phyloP scores from a whole-genome alignment of 2,797 vertebrate genomes.

The Anguilla marmorata region DNA sequence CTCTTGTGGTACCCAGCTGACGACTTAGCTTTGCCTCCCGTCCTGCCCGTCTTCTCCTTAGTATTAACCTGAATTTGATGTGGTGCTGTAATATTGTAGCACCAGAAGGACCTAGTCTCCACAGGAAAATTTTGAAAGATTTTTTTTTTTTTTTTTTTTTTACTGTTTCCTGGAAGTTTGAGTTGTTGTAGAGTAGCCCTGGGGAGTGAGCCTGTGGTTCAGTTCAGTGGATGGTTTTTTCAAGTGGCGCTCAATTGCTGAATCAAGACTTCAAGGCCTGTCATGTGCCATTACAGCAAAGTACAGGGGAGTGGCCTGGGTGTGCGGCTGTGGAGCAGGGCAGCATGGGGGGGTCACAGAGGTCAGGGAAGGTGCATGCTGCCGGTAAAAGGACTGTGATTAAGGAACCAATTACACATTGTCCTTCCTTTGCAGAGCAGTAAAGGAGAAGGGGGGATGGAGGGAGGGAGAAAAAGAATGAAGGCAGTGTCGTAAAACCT shows the following conservation, averaged over 20 bases:
- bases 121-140: background rate
- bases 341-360: background rate
- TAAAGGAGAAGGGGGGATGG: background rate
- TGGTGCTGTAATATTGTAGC: background rate
- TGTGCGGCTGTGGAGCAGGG: background rate
- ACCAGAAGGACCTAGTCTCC: background rate
- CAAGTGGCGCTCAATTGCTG: slow-evolving; percentile 12
- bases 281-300: background rate
- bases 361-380: background rate
- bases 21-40: background rate
- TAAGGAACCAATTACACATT: background rate
- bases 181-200: background rate
- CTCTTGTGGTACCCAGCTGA: background rate
- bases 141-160: background rate
- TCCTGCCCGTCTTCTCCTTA: background rate
- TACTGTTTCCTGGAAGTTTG: background rate
- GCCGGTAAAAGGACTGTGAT: slow-evolving; percentile 21
- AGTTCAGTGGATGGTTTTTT: background rate
- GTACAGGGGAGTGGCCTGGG: background rate
- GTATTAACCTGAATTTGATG: background rate
- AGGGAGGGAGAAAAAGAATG: background rate
- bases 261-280: slow-evolving; percentile 15
- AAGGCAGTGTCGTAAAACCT: background rate
- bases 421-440: slow-evolving; percentile 8
- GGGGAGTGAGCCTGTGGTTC: background rate